Base-by-base conservation (phyloP, 2,113 vertebrate genomes). In the Phoxinus phoxinus region DNA sequence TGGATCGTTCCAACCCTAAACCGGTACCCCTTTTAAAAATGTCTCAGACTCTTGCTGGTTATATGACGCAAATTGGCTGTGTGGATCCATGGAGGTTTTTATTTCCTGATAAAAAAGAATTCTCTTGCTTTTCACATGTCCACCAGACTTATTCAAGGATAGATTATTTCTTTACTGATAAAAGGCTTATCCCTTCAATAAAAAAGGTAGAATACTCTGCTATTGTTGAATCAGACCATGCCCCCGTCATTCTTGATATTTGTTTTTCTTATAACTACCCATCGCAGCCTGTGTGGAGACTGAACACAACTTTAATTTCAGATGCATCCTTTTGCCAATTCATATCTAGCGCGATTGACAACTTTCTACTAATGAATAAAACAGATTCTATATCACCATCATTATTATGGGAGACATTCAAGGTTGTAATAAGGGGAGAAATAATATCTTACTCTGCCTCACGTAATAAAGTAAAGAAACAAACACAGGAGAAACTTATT, bases 11-110 rank as follows among this genome's bases (percentile, higher is more conserved):
- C n/a, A n/a, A n/a, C n/a, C n/a, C n/a, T n/a, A n/a, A n/a, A n/a
- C n/a, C n/a, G n/a, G n/a, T n/a, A n/a, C n/a, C n/a, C n/a, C n/a
- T n/a, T n/a, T n/a, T n/a, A n/a, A n/a, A n/a, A n/a, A n/a, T n/a
- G n/a, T n/a, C n/a, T n/a, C n/a, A n/a, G n/a, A n/a, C n/a, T n/a
- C n/a, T n/a, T n/a, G n/a, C n/a, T 37, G 35, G 35, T 37, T 3
- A 37, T 37, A 37, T 37, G 35, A 37, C 35, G 13, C 61, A 63
- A 25, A 63, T 63, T 27, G 61, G 61, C 2, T 63, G 61, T 63
- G 61, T 63, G 61, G n/a, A 63, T 63, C 25, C 61, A 63, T 63
- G 25, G n/a, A n/a, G n/a, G n/a, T n/a, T n/a, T n/a, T n/a, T n/a
- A n/a, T n/a, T n/a, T n/a, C n/a, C n/a, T n/a, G 25, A 65, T 10